A percentile compares a stretch with the other conserved stretches of the same genome.
Conservation (phyloP, 2,797 vertebrate genomes). For the Anguilla megastoma region DNA sequence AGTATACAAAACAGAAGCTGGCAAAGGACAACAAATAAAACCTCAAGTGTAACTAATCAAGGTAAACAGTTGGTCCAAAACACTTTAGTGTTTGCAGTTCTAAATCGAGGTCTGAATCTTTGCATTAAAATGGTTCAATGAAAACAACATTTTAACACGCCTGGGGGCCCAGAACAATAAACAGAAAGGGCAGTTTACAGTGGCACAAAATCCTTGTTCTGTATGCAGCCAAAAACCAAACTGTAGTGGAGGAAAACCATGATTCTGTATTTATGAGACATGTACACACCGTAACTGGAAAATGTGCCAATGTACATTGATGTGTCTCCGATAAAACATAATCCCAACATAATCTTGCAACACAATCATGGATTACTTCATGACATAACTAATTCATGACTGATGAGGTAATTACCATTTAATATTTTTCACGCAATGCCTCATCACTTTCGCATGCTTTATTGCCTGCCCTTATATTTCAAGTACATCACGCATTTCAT, state of each 20-base stretch:
- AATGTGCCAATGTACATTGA: too few relatives aligned
- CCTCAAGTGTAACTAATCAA: neutral
- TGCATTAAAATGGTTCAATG: neutral
- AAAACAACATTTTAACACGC: neutral
- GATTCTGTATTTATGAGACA: too few relatives aligned
- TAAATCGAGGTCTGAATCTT: neutral
- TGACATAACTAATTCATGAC: neutral
- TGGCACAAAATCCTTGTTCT: neutral
- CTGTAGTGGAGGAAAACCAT: too few relatives aligned
- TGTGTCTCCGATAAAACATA: too few relatives aligned
- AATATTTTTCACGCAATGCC: neutral
- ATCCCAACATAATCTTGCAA: neutral
- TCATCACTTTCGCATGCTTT: neutral
- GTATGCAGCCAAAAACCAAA: too few relatives aligned
- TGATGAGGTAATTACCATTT: neutral
- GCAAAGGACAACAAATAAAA: neutral
- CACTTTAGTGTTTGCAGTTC: too few relatives aligned
- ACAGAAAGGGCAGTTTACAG: neutral
- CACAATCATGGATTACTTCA: neutral
- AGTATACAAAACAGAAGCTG: neutral
- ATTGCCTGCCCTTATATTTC: neutral
- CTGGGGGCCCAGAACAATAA: neutral
- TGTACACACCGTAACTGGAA: too few relatives aligned
- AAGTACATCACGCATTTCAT: neutral
- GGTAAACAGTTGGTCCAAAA: neutral